Evolutionary conservation across 2,113 vertebrate species (phyloP).

Genomic region (Pseudonaja textilis): DNA sequence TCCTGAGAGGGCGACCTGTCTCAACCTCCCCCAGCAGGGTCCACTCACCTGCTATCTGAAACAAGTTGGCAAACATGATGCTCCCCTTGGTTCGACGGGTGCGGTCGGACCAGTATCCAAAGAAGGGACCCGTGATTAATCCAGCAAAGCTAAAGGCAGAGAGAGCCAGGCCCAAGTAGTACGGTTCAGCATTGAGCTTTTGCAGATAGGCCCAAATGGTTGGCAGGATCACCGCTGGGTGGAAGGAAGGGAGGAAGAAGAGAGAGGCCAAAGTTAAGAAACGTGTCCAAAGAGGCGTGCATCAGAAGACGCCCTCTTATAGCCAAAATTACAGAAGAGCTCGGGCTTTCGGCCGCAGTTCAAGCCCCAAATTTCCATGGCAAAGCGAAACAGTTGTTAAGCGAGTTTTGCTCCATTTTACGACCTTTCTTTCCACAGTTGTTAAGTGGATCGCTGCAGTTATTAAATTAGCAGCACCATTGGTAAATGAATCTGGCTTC

Average conservation of each 20-base stretch:
- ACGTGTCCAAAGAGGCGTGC: no score
- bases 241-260: no score
- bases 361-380: neutral
- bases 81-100: slow-evolving; percentile 74
- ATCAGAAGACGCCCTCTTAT: neutral
- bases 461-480: neutral
- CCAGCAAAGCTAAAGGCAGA: slow-evolving; percentile 81
- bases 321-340: neutral
- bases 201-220: slow-evolving; percentile 83
- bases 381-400: neutral
- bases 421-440: neutral
- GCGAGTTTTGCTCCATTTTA: neutral
- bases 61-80: slow-evolving; percentile 78
- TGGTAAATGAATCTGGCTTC: neutral
- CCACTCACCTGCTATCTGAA: slow-evolving; percentile 77
- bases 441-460: neutral
- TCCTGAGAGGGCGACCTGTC: neutral
- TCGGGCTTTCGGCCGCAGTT: neutral
- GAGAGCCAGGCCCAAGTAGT: slow-evolving; percentile 78
- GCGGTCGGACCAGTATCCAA: slow-evolving; percentile 77
- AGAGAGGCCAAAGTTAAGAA: neutral
- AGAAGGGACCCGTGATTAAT: slow-evolving; percentile 74
- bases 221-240: slow-evolving; percentile 77
- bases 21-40: neutral
- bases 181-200: slow-evolving; percentile 72